A percentile compares a stretch with the other conserved stretches of the same genome.
phyloP scores from a whole-genome alignment of 1,140 invertebrate genomes.

The Ceratina australensis region DNA sequence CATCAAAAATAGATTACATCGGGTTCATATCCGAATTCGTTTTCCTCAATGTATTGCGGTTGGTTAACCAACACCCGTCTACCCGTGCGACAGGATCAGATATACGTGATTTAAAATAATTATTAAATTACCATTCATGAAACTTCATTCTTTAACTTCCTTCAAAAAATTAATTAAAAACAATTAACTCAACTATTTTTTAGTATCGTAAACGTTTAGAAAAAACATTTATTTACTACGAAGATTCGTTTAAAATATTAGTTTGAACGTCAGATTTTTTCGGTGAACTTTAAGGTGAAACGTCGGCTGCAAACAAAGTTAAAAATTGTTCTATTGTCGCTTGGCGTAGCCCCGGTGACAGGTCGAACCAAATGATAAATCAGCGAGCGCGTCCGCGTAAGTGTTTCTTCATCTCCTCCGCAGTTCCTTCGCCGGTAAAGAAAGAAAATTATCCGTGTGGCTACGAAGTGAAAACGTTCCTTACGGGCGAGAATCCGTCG shows the following conservation, averaged over 20 bases:
- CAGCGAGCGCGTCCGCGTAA: conserved; percentile 28
- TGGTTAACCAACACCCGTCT: conserved; percentile 1
- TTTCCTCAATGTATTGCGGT: conserved; percentile 39
- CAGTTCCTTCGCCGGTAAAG: conserved; percentile 3
- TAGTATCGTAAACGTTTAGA: no score
- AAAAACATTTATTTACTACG: no score
- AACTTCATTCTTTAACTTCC: no score
- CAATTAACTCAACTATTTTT: no score
- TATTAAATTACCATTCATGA: not conserved
- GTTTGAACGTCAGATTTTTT: conserved; percentile 4
- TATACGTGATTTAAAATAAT: conserved; percentile 12
- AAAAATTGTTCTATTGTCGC: conserved; percentile 27
- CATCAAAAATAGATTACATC: conserved; percentile 65
- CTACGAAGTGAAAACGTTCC: conserved; percentile 36
- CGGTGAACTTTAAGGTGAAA: not conserved
- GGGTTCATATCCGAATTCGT: conserved; percentile 51
- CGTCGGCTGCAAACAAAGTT: conserved; percentile 17
- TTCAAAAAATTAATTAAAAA: no score
- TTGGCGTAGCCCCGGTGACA: conserved; percentile 3
- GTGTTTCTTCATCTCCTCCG: conserved; percentile 27
- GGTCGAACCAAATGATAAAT: conserved; percentile 31
- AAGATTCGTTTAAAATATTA: not conserved
- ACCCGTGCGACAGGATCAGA: not conserved
- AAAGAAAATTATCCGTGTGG: conserved; percentile 43
- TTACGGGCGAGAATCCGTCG: conserved; percentile 13